Evolutionary conservation across 2,797 vertebrate genomes (phyloP).

Genomic region (Syngnathus acus): DNA sequence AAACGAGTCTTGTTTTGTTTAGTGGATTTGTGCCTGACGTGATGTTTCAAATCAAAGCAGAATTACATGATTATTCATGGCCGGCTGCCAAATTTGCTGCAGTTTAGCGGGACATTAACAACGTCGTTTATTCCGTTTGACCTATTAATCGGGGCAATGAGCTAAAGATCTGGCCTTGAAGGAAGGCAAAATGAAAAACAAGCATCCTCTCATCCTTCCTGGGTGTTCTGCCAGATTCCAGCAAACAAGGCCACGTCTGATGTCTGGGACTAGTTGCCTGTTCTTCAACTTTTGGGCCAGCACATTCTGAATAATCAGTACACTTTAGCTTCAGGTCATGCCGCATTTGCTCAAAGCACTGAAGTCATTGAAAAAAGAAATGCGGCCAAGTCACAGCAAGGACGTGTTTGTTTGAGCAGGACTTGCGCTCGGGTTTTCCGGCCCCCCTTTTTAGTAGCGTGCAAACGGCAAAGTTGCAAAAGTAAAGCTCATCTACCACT

Average conservation of each 20-base stretch:
- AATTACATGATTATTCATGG: background rate
- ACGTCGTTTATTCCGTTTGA: background rate
- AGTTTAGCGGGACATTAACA: background rate
- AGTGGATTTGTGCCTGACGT: background rate
- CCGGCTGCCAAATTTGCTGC: background rate
- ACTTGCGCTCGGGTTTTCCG: background rate
- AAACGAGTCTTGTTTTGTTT: background rate
- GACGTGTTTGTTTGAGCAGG: constrained; percentile 8
- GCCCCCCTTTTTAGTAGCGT: background rate
- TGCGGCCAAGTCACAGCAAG: constrained; percentile 13
- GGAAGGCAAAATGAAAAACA: background rate
- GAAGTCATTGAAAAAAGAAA: constrained; percentile 5
- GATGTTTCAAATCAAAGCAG: background rate
- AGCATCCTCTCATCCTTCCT: background rate
- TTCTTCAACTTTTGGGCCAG: background rate
- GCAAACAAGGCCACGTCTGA: background rate
- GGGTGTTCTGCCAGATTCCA: background rate
- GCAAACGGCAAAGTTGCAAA: background rate
- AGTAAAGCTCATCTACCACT: background rate
- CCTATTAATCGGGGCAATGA: background rate
- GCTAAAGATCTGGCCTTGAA: background rate
- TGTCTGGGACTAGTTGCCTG: background rate
- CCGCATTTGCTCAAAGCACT: constrained; percentile 3
- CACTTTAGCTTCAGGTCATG: background rate
- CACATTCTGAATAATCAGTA: constrained; percentile 18